Percentiles rank a stretch among this genome's conserved stretches.
Conservation (phyloP, 2,888 invertebrate species). For the Netelia fuscicornis region DNA sequence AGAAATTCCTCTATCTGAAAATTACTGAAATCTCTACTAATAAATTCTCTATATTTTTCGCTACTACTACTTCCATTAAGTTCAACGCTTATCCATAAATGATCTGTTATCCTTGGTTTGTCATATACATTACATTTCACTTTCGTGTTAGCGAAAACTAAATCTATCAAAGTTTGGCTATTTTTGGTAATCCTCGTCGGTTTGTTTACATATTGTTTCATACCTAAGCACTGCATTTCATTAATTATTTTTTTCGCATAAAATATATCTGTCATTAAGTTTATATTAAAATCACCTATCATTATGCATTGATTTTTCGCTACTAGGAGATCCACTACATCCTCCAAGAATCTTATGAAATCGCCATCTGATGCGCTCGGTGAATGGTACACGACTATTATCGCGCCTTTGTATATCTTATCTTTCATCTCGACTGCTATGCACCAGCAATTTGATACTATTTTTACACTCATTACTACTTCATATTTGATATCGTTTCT, state of each 20-base stretch:
- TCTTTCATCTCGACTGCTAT: constrained; percentile 37
- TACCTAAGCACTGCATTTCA: constrained; percentile 37
- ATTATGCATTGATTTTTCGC: constrained; percentile 26
- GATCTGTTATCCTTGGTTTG: background rate
- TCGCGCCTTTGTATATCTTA: constrained; percentile 54
- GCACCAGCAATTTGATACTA: constrained; percentile 33
- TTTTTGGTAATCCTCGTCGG: constrained; percentile 40
- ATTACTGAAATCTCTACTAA: constrained; percentile 4
- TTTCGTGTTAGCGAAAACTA: constrained; percentile 41
- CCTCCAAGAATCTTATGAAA: constrained; percentile 43
- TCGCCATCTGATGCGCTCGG: constrained; percentile 49
- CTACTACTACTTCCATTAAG: background rate
- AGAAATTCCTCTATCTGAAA: constrained; percentile 16
- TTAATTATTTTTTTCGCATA: constrained; percentile 40
- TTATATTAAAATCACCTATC: constrained; percentile 49
- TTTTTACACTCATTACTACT: background rate
- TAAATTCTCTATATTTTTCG: background rate
- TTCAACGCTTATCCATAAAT: background rate
- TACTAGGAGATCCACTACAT: constrained; percentile 15
- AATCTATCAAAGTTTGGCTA: constrained; percentile 35
- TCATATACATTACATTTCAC: background rate
- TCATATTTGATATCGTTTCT: constrained; percentile 9
- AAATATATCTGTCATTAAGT: constrained; percentile 12
- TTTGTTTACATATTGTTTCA: background rate
- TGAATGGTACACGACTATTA: constrained; percentile 57